A percentile compares a stretch with the other conserved stretches of the same genome.
Conservation (phyloP, 2,888 invertebrate genomes). For the Prostheceraeus crozeri region DNA sequence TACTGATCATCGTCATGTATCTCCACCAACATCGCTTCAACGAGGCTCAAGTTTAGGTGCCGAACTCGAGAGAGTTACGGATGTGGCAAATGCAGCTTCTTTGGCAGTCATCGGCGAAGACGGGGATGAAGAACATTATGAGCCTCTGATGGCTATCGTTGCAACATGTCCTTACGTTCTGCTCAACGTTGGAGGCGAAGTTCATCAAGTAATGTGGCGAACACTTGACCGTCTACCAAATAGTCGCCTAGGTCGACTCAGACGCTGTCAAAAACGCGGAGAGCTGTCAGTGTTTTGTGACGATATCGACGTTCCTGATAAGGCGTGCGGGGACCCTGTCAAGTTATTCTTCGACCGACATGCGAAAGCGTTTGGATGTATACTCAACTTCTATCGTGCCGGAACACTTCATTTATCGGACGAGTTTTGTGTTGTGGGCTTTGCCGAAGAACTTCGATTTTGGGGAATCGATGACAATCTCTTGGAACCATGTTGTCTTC, state of each 20-base stretch:
- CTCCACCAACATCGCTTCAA: too few species aligned
- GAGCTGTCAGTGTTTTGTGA: slow-evolving; percentile 83
- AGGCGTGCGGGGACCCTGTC: too few species aligned
- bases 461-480: slow-evolving; percentile 97
- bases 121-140: too few species aligned
- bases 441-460: slow-evolving; percentile 94
- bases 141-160: too few species aligned
- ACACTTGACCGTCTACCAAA: slow-evolving; percentile 91
- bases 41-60: too few species aligned
- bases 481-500: slow-evolving; percentile 93
- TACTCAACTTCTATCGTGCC: slow-evolving; percentile 86
- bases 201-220: slow-evolving; percentile 86
- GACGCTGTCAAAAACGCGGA: slow-evolving; percentile 26
- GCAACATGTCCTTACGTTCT: too few species aligned
- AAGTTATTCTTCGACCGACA: slow-evolving; percentile 98
- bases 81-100: too few species aligned
- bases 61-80: too few species aligned
- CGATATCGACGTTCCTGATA: slow-evolving; percentile 89
- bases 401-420: slow-evolving; percentile 94
- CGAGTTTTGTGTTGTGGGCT: slow-evolving; percentile 96
- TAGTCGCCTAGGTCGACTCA: slow-evolving; percentile 79
- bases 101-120: too few species aligned
- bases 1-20: too few species aligned
- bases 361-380: slow-evolving; percentile 92
- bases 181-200: slow-evolving; percentile 89